Base-by-base conservation (phyloP, 2,888 invertebrate species). In the Acanthosoma haemorrhoidale region DNA sequence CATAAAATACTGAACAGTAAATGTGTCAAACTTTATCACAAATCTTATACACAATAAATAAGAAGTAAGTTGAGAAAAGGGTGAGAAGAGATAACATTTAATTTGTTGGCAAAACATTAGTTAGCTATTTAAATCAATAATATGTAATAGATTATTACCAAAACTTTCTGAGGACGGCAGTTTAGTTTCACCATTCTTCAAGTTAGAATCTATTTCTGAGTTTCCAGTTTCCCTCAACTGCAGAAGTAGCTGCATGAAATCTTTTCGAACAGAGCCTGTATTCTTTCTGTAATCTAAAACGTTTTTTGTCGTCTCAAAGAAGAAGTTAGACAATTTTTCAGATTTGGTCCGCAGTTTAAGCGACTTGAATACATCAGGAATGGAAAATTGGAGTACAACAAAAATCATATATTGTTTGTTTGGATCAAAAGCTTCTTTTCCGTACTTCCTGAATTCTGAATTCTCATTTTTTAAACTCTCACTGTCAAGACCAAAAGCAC, bases 201-300 rank as follows among this genome's bases (percentile, higher is more conserved):
- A 1, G 1, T n/a, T 29, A 41, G 29, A 15, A 29, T 69, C 60
- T 4, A 69, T 16, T 4, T 39, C 41, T 13, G 66, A 64, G 11
- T 39, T 21, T 25, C 71, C 70, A 36, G 64, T 72, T 18, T 72
- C 67, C 13, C 59, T 57, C 21, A 72, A 31, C 21, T 72, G 41
- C 0, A 70, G 59, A 31, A 72, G 58, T n/a, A 70, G 39, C 29
- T 72, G 71, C 31, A 72, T 60, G 29, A 72, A 66, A 60, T 72
- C 71, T 39, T 70, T 72, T 29, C 71, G n/a, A 11, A 18, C 31
- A 9, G 25, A 15, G 9, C 71, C 70, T 3, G 60, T 69, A 34
- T 11, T 70, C 60, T 31, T 38, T 16, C 71, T 43, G 3, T 70
- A 61, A 13, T 69, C 32, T 15, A 72, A 59, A 36, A 66, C 63